These are phyloP conservation scores for Tanytarsus gracilentus DNA, from an alignment of 2,888 invertebrate genomes.

Conservation along the genomic window DNA sequence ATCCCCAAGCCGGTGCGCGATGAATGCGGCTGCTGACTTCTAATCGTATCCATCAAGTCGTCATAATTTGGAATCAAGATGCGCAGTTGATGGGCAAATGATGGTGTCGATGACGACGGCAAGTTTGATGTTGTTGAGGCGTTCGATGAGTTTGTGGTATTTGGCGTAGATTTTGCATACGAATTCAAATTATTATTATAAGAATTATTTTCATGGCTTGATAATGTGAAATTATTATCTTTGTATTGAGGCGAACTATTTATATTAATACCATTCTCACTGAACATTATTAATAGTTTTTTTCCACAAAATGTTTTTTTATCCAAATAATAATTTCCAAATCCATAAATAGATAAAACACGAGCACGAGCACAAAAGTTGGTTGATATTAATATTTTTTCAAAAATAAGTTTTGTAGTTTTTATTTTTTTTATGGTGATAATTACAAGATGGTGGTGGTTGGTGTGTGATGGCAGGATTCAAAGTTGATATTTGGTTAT, in stretches of 20 bases:
- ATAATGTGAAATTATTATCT: slow-evolving; percentile 13
- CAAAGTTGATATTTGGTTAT: background rate
- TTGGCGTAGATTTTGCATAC: slow-evolving; percentile 17
- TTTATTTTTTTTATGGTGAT: slow-evolving; percentile 11
- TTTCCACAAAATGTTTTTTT: background rate
- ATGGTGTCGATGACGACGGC: background rate
- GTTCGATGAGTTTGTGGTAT: slow-evolving; percentile 1
- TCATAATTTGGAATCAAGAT: slow-evolving; percentile 17
- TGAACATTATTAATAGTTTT: slow-evolving; percentile 8
- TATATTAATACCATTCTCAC: slow-evolving; percentile 26
- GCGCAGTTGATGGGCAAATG: slow-evolving; percentile 7
- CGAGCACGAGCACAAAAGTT: slow-evolving; percentile 21
- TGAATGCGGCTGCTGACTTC: slow-evolving; percentile 14
- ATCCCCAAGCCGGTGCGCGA: slow-evolving; percentile 15
- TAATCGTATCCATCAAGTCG: slow-evolving; percentile 14
- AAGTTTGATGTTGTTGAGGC: background rate
- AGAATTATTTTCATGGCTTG: slow-evolving; percentile 16
- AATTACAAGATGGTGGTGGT: slow-evolving; percentile 17
- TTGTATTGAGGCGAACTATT: slow-evolving; percentile 17
- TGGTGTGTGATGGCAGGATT: slow-evolving; percentile 9
- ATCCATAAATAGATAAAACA: slow-evolving; percentile 11
- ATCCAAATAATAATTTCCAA: slow-evolving; percentile 1
- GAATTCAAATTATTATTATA: slow-evolving; percentile 21
- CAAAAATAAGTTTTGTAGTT: background rate
- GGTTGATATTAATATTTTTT: background rate